Base-by-base conservation (phyloP, 2,888 invertebrate genomes). In the Druceiella hillmani region DNA sequence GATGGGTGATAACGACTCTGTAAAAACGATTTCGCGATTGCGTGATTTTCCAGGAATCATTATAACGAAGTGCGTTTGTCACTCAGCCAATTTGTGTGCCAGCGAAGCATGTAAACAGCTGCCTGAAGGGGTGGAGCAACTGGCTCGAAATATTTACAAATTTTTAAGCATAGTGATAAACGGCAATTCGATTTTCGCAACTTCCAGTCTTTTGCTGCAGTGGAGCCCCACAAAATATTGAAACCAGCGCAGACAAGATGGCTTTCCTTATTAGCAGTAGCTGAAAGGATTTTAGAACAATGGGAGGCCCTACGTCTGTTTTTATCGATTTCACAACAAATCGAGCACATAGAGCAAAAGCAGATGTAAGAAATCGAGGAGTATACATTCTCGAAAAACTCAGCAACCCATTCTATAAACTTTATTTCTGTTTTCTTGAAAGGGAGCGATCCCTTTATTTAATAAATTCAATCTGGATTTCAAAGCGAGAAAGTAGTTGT, bases 11-110 rank as follows among this genome's bases (percentile, higher is more conserved):
- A 43, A 45, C 10, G 49, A 56, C 36, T 54, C 53, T 5, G 52
- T 57, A 3, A 45, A 46, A 7, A 43, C 43, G 16, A 45, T 48
- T 32, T n/a, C n/a, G n/a, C 40, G 55, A 13, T 39, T 33, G 39
- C 35, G 41, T 27, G 25, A 38, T 26, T 47, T 40, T 37, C 53
- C 52, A 15, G 53, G 51, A 10, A 50, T 57, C 14, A 42, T 40
- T 22, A 38, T 56, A 22, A 27, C 36, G 14, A 55, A 54, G 40
- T 57, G 54, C 35, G 42, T 56, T 20, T 55, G 54, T 40, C 54
- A 55, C 32, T 54, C 53, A 4, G 38, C 52, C 10, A 50, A 54
- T 44, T 30, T 55, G 17, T 51, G 51, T 40, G 50, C 50, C 10
- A 51, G 49, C 38, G 41, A 51, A 38, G 50, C 52, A 4, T 52